Percentiles rank a stretch among this genome's conserved stretches.
These are phyloP conservation scores for Sphaerodactylus townsendi DNA, from an alignment of 2,113 vertebrate genomes.

Conservation along the genomic window DNA sequence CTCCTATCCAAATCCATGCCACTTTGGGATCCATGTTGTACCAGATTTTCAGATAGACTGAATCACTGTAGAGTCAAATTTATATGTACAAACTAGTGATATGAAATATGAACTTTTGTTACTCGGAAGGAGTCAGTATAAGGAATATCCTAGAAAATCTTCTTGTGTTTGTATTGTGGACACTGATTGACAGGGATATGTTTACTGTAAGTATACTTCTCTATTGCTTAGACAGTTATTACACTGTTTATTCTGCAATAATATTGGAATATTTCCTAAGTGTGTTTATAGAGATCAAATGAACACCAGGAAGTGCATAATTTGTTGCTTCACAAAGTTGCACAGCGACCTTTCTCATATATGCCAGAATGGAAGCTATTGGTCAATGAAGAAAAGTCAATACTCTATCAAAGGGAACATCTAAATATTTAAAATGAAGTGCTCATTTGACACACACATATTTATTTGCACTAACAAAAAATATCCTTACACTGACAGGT, in stretches of 20 bases:
- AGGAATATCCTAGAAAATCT: not conserved
- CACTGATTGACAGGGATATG: not conserved
- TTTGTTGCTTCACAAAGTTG: not conserved
- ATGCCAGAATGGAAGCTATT: not conserved
- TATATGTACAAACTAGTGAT: not conserved
- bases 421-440: too few relatives aligned
- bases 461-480: too few relatives aligned
- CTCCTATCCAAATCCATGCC: not conserved
- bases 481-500: too few relatives aligned
- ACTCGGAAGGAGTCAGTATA: not conserved
- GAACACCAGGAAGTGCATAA: not conserved
- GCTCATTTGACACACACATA: too few relatives aligned
- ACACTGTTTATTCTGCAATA: not conserved
- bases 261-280: not conserved
- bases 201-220: slow-evolving; percentile 8
- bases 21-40: not conserved
- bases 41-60: not conserved
- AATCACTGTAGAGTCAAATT: not conserved
- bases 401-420: too few relatives aligned
- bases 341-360: not conserved
- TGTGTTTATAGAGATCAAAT: not conserved
- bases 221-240: accelerated
- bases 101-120: not conserved
- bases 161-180: not conserved
- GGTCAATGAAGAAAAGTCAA: not conserved